Conservation (phyloP, 2,113 vertebrate genomes). For the Hipposideros armiger region DNA sequence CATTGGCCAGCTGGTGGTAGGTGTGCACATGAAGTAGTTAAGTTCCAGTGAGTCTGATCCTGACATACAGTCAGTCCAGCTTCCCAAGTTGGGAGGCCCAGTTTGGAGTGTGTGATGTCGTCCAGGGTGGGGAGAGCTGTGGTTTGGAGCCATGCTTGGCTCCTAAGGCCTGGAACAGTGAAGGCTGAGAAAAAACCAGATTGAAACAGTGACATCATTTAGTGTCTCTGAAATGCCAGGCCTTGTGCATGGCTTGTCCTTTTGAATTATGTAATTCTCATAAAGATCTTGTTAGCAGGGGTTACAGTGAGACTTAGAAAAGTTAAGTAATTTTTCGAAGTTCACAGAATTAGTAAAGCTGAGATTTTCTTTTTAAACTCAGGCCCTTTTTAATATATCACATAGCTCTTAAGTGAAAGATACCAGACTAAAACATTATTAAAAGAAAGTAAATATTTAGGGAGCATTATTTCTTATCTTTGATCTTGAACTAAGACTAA, state of each 20-base stretch:
- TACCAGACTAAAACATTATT: background rate
- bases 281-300: background rate
- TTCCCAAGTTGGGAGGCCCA: background rate
- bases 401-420: background rate
- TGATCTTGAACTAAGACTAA: background rate
- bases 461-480: background rate
- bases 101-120: background rate
- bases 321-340: slow-evolving; percentile 53
- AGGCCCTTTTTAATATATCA: background rate
- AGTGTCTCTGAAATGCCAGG: background rate
- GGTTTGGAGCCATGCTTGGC: no score
- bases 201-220: background rate
- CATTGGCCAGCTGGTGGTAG: background rate
- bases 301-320: background rate
- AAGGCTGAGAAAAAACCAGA: background rate
- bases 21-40: background rate
- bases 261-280: background rate
- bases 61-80: background rate
- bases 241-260: background rate
- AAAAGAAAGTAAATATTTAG: background rate
- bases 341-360: slow-evolving; percentile 22
- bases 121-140: background rate
- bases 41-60: background rate
- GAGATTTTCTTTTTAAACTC: background rate
- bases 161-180: background rate